phyloP scores from a whole-genome alignment of 64 coral and sea anemone species.

The Porites australiensis region DNA sequence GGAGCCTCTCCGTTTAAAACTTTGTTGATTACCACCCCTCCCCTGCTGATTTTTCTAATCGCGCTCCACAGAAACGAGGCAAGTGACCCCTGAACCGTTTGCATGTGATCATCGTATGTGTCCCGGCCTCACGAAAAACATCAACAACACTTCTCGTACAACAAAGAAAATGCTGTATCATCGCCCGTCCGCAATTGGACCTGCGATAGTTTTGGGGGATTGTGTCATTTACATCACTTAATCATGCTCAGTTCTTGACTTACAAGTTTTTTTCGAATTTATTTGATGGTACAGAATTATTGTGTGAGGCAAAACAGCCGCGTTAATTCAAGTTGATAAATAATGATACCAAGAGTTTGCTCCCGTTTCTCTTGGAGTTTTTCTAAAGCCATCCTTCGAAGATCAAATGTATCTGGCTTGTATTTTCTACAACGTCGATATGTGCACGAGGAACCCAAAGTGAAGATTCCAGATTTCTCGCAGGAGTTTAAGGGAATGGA shows the following conservation, averaged over 20 bases:
- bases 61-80: no score
- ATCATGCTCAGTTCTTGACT: background rate
- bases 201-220: background rate
- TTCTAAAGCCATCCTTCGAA: conserved; percentile 5
- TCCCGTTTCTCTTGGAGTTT: background rate
- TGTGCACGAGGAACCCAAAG: conserved; percentile 9
- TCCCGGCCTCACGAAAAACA: no score
- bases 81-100: no score
- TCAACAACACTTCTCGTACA: background rate
- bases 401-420: background rate
- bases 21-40: no score
- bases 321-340: background rate
- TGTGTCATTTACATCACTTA: no score
- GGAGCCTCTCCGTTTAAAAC: no score
- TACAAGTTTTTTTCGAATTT: no score
- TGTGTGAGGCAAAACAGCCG: background rate
- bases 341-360: background rate
- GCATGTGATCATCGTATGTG: no score
- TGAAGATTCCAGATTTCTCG: conserved; percentile 81
- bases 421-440: background rate
- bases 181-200: background rate
- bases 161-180: conserved; percentile 2
- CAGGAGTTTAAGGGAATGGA: conserved; percentile 94
- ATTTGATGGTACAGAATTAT: no score
- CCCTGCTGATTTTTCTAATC: no score